These are phyloP conservation scores for Drosophila ambigua DNA, from an alignment of 1,140 invertebrate species.

Conservation along the genomic window DNA sequence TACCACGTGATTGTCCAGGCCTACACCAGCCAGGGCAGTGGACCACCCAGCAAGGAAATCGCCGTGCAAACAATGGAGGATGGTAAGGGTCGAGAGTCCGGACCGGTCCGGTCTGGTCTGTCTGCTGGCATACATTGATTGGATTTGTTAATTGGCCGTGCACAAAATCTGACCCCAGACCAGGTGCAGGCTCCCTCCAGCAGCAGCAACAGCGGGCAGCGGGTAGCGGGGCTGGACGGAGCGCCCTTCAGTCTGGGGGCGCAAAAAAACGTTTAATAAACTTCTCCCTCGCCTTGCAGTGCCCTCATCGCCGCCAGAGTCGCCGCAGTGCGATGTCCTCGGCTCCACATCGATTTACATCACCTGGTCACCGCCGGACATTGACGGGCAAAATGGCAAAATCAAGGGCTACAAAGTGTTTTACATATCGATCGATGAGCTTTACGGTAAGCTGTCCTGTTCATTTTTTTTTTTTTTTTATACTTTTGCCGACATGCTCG, in stretches of 20 bases:
- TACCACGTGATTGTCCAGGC: slow-evolving; percentile 96
- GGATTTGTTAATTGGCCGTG: slow-evolving; percentile 79
- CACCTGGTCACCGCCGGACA: slow-evolving; percentile 93
- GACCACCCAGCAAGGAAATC: slow-evolving; percentile 93
- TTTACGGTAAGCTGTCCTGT: slow-evolving; percentile 86
- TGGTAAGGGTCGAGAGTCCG: slow-evolving; percentile 86
- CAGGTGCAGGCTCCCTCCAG: background rate
- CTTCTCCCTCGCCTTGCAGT: slow-evolving; percentile 84
- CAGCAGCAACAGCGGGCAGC: too few relatives aligned
- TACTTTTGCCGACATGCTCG: too few relatives aligned
- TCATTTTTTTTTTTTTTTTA: too few relatives aligned
- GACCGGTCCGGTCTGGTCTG: background rate
- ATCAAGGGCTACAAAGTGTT: slow-evolving; percentile 95
- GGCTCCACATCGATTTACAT: slow-evolving; percentile 93
- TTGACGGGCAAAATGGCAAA: slow-evolving; percentile 92
- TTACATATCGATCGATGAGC: slow-evolving; percentile 89
- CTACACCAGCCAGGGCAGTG: slow-evolving; percentile 95
- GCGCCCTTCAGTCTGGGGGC: too few relatives aligned
- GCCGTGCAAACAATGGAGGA: slow-evolving; percentile 93
- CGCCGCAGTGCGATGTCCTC: slow-evolving; percentile 90
- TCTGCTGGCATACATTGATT: slow-evolving; percentile 65
- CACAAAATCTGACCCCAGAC: slow-evolving; percentile 51
- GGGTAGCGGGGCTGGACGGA: too few relatives aligned
- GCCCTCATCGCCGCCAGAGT: slow-evolving; percentile 91
- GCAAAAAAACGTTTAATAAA: slow-evolving; percentile 66